Base-by-base conservation (phyloP, 2,888 invertebrate genomes). In the Eristalinus sepulchralis region DNA sequence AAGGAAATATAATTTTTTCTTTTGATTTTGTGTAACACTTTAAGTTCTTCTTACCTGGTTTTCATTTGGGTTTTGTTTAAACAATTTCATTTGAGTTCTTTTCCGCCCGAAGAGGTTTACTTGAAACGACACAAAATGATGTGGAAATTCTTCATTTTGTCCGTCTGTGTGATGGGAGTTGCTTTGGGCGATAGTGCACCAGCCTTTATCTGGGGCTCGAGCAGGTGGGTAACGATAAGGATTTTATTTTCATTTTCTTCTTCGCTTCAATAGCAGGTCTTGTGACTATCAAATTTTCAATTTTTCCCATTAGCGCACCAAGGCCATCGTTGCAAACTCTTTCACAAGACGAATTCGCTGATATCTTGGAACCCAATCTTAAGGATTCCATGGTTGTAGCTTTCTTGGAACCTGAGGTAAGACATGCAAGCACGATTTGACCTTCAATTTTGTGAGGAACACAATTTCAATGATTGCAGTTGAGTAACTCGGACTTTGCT, bases 161-260 rank as follows among this genome's bases (percentile, higher is more conserved):
- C 88, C 24, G 76, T 90, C 87, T 90, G 90, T 88, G 89, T 91
- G 85, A 88, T 91, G 87, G 89, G 91, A 80, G 89, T 90, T 73
- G 89, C 90, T 78, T 82, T 89, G 85, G 91, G 91, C 17, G 93
- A 93, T 76, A 92, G 93, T 88, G 94, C 95, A 53, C 95, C 95
- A 88, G 94, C 94, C 63, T 93, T 94, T 88, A 89, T 95, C 82
- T 95, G 95, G 95, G 94, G 94, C 34, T 89, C 89, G 83, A 88
- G 90, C 89, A 91, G 91, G 92, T 92, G 89, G 84, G 91, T 90
- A 62, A 2, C 6, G 47, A 47, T 47, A 47, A 47, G 47, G 17
- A 8, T 47, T 17, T 20, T 24, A 5, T n/a, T 60, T 24, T 36
- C 36, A 17, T 24, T 68, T 24, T 60, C 0, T 11, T 33, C 13